Percentiles rank a stretch among this genome's conserved stretches.
phyloP scores from a whole-genome alignment of 2,113 vertebrate species.

The Tetrax tetrax region DNA sequence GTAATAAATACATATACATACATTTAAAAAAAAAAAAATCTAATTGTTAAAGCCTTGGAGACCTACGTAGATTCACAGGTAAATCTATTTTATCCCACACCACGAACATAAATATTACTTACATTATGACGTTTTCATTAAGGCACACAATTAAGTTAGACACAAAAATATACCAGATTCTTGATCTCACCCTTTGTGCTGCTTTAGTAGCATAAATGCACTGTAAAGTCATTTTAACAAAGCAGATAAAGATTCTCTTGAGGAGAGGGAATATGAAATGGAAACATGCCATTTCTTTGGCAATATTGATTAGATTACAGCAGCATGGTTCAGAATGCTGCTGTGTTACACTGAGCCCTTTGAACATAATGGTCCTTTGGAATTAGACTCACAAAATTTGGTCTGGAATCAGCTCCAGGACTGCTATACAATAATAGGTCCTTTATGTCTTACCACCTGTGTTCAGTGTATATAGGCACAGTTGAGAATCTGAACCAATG shows the following conservation, averaged over 20 bases:
- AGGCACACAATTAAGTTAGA: background rate
- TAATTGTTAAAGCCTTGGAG: background rate
- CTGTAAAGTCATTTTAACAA: slow-evolving; percentile 54
- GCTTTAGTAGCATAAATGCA: slow-evolving; percentile 23
- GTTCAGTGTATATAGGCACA: background rate
- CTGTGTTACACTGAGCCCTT: slow-evolving; percentile 4
- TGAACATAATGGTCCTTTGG: slow-evolving; percentile 30
- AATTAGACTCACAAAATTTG: slow-evolving; percentile 51
- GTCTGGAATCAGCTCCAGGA: slow-evolving; percentile 19
- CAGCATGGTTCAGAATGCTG: background rate
- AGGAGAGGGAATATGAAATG: slow-evolving; percentile 40
- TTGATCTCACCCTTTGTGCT: slow-evolving; percentile 14
- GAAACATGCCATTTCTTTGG: slow-evolving; percentile 43
- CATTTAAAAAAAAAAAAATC: background rate
- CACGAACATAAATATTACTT: slow-evolving; percentile 29
- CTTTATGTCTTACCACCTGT: slow-evolving; percentile 27
- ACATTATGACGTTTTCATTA: slow-evolving; percentile 15
- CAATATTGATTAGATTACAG: slow-evolving; percentile 50
- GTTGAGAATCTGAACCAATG: background rate
- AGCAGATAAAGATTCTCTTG: slow-evolving; percentile 41
- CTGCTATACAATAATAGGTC: background rate
- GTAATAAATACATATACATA: background rate
- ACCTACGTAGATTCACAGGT: background rate
- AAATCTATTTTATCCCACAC: background rate
- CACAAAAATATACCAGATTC: background rate